Evolutionary conservation across 2,888 invertebrate genomes (phyloP), one percentile per base, ranked within the genome.

Genomic region (Micoletzkya japonica): DNA sequence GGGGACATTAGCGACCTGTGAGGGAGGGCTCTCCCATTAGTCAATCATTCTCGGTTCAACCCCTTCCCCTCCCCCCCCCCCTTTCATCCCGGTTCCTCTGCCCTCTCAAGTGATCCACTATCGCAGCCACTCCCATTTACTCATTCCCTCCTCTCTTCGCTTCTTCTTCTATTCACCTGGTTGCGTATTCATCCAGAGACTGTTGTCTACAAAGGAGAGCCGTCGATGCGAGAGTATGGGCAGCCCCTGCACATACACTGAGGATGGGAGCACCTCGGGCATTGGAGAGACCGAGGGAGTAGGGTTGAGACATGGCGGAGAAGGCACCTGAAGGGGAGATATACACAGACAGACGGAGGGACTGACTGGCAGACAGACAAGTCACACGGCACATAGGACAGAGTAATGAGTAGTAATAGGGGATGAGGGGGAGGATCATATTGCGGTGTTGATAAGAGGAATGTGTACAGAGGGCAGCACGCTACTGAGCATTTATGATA

Each of bases 221-320:
- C 3, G 78, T 77, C 10, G 81, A 80, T 2, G 82, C 82, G 24
- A 81, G 67, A 26, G 81, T 80, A 57, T 82, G 82, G 37, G 81
- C 81, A 37, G 79, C 79, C 44, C 79, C 79, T 20, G 79, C 79
- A 69, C 79, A 79, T 10, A 79, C 77, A 20, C 52, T 58, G 0
- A 77, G 72, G 54, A 79, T 64, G 30, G 80, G 77, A 10, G 73
- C 69, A 34, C 77, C 78, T 54, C 76, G 69, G 10, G 77, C 78
- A 39, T 77, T 76, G 60, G 77, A 80, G 64, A 82, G 70, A 26
- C 79, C 80, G 52, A 82, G 72, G 67, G 78, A 71, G 69, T 82
- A 82, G 58, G 82, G 82, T 72, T 79, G 81, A 24, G 77, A 76
- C 82, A 82, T 82, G 30, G 76, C 76, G 7, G 79, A 75, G 70